A percentile compares a stretch with the other conserved stretches of the same genome.
Evolutionary conservation across 2,888 invertebrate genomes (phyloP).

Genomic region (Sericinus montela): DNA sequence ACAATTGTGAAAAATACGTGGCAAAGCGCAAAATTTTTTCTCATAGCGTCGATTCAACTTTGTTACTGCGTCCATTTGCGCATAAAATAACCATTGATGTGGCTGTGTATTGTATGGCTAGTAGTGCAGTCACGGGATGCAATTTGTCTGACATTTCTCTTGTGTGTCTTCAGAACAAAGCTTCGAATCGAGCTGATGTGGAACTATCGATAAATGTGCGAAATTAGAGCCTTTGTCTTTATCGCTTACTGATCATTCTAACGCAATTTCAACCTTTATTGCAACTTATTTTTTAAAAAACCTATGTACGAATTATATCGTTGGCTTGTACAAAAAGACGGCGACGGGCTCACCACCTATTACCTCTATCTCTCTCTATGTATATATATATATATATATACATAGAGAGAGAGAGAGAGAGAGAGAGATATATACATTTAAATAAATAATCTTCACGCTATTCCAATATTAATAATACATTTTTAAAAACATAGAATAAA

Average conservation of each 20-base stretch:
- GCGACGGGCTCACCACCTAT: too few relatives aligned
- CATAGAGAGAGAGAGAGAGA: too few relatives aligned
- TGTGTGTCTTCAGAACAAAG: conserved; percentile 61
- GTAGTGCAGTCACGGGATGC: conserved; percentile 49
- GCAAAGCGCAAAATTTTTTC: conserved; percentile 32
- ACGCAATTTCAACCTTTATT: too few relatives aligned
- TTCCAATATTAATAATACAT: too few relatives aligned
- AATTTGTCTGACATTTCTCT: conserved; percentile 70
- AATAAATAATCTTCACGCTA: too few relatives aligned
- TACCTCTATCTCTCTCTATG: too few relatives aligned
- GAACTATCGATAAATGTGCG: conserved; percentile 56
- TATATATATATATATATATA: too few relatives aligned
- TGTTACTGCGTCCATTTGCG: conserved; percentile 41
- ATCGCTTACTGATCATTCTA: conserved; percentile 9
- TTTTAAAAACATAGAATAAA: too few relatives aligned
- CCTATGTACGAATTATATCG: too few relatives aligned
- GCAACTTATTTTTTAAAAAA: too few relatives aligned
- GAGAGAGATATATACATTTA: too few relatives aligned
- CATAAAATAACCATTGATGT: conserved; percentile 62
- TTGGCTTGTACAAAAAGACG: too few relatives aligned
- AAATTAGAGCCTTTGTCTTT: conserved; percentile 64
- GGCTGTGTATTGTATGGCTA: conserved; percentile 47
- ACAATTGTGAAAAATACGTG: conserved; percentile 30
- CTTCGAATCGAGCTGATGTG: conserved; percentile 58
- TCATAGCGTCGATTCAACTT: conserved; percentile 31